Conservation (phyloP, 1,140 invertebrate genomes). For the Drosophila truncata region DNA sequence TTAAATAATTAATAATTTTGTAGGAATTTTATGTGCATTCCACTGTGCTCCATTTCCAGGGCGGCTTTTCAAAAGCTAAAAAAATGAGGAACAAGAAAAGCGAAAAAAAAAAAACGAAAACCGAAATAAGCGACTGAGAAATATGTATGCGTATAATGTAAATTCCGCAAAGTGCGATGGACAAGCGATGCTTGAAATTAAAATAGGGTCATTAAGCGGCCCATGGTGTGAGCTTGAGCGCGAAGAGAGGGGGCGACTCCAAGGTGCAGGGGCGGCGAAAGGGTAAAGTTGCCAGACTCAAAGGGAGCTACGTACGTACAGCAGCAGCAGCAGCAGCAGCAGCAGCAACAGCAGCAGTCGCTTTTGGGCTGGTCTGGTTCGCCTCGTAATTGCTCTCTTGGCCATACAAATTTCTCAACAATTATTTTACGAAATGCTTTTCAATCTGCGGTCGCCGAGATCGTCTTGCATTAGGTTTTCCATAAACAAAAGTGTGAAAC, state of each 20-base stretch:
- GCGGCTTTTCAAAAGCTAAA: conserved; percentile 74
- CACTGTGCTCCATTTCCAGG: conserved; percentile 43
- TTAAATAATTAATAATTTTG: too few relatives aligned
- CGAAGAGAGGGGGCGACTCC: conserved; percentile 12
- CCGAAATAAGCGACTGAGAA: conserved; percentile 52
- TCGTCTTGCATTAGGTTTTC: conserved; percentile 65
- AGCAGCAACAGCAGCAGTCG: conserved; percentile 1
- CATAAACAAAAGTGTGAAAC: conserved; percentile 75
- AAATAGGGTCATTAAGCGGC: conserved; percentile 81
- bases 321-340: not conserved
- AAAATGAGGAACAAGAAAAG: conserved; percentile 29
- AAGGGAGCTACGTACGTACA: not conserved
- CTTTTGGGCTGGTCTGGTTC: conserved; percentile 39
- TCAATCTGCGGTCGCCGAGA: conserved; percentile 53
- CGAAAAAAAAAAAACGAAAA: conserved; percentile 40
- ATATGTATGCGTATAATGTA: conserved; percentile 77
- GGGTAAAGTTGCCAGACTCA: conserved; percentile 5
- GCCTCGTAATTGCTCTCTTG: conserved; percentile 52
- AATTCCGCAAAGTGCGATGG: conserved; percentile 81
- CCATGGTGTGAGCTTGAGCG: conserved; percentile 44
- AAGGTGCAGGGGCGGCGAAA: conserved; percentile 12
- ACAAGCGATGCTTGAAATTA: conserved; percentile 82
- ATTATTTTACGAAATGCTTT: conserved; percentile 81
- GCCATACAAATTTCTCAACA: conserved; percentile 79
- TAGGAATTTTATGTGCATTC: not conserved